phyloP scores from a whole-genome alignment of 2,888 invertebrate genomes.

The Eupelmus urozonus region DNA sequence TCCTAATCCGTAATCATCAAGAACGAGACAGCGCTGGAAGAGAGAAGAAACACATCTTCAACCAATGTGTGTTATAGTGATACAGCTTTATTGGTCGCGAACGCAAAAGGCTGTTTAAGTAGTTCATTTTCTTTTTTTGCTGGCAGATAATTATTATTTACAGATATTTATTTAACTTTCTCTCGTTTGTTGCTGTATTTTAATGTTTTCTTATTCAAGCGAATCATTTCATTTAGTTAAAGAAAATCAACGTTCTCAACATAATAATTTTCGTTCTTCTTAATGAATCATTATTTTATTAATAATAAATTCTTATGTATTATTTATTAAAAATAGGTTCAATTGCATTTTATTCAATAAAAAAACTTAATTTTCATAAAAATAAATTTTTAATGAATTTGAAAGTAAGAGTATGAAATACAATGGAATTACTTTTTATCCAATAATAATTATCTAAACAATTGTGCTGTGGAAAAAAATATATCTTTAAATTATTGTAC shows the following conservation, averaged over 20 bases:
- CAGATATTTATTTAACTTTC: too few species aligned
- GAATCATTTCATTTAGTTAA: too few species aligned
- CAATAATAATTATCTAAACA: constrained; percentile 12
- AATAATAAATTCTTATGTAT: background rate
- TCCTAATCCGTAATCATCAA: constrained; percentile 2
- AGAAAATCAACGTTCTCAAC: constrained; percentile 10
- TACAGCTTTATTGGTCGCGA: background rate
- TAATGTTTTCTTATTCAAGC: too few species aligned
- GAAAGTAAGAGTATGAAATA: constrained; percentile 5
- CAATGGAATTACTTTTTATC: constrained; percentile 24
- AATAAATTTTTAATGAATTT: constrained; percentile 29
- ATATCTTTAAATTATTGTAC: background rate
- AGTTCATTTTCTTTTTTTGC: background rate
- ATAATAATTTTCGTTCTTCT: constrained; percentile 1
- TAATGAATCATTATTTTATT: background rate
- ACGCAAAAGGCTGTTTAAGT: background rate
- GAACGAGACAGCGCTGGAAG: constrained; percentile 24
- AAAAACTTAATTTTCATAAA: constrained; percentile 10
- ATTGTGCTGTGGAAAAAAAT: constrained; percentile 1
- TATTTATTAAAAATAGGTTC: background rate
- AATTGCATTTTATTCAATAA: background rate
- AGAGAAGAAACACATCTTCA: constrained; percentile 16
- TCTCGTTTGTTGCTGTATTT: too few species aligned
- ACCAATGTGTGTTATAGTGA: background rate
- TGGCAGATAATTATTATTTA: background rate